phyloP scores from a whole-genome alignment of 2,797 vertebrate genomes.

The Paramormyrops hopkinsi region DNA sequence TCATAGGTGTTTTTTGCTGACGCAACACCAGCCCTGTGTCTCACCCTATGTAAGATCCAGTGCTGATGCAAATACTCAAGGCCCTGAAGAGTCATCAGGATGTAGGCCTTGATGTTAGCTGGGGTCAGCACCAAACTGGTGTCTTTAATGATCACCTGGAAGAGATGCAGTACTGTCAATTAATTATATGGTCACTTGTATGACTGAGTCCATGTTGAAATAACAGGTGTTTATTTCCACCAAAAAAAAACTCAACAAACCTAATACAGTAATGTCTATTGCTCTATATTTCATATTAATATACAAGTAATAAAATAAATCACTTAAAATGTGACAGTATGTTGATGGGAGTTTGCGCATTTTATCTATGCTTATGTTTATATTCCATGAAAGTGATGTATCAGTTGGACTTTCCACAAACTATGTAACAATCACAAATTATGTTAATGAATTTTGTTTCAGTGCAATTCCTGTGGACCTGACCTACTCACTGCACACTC shows the following conservation, averaged over 20 bases:
- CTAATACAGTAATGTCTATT: neutral
- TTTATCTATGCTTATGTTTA: neutral
- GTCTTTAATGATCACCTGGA: slow-evolving; percentile 95
- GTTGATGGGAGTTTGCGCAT: neutral
- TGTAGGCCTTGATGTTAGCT: slow-evolving; percentile 93
- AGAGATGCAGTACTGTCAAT: slow-evolving; percentile 6
- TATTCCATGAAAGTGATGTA: neutral
- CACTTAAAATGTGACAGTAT: neutral
- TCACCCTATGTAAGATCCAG: slow-evolving; percentile 95
- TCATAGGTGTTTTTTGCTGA: neutral
- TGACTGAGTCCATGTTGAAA: neutral
- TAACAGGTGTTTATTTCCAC: neutral
- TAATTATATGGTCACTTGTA: neutral
- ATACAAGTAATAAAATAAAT: neutral
- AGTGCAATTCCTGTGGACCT: neutral
- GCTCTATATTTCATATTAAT: neutral
- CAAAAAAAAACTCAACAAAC: neutral
- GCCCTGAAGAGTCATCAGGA: slow-evolving; percentile 95
- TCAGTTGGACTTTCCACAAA: neutral
- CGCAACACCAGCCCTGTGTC: slow-evolving; percentile 16
- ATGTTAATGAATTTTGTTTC: neutral
- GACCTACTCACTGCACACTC: neutral
- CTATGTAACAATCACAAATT: neutral
- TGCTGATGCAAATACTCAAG: slow-evolving; percentile 91
- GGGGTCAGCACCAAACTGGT: slow-evolving; percentile 89